phyloP scores from a whole-genome alignment of 2,888 invertebrate genomes.

The Globia sparganii region DNA sequence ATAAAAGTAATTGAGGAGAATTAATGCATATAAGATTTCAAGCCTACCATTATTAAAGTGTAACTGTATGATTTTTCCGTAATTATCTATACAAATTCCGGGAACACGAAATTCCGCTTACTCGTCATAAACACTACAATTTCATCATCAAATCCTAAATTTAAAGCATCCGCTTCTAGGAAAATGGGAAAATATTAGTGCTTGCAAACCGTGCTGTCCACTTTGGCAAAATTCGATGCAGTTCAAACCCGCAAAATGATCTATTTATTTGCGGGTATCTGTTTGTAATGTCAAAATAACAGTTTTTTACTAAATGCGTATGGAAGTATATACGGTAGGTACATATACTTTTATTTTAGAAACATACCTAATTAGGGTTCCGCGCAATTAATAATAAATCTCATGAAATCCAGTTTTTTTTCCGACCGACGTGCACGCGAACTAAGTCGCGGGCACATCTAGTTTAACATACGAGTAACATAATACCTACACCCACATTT shows the following conservation, averaged over 20 bases:
- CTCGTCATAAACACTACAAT: neutral
- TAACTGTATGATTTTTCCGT: neutral
- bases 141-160: neutral
- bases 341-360: too few species aligned
- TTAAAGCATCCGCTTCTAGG: neutral
- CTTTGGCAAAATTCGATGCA: neutral
- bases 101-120: neutral
- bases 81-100: neutral
- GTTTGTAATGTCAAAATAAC: too few species aligned
- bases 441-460: too few species aligned
- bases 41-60: neutral
- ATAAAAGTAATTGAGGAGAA: constrained; percentile 34
- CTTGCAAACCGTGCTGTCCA: neutral
- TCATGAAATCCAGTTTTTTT: too few species aligned
- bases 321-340: too few species aligned
- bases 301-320: too few species aligned
- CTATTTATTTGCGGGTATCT: too few species aligned
- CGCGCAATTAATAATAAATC: too few species aligned
- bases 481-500: neutral
- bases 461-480: neutral
- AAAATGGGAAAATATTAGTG: neutral
- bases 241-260: neutral
- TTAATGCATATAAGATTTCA: too few species aligned
- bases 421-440: too few species aligned
- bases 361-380: too few species aligned